Evolutionary conservation across 2,888 invertebrate species (phyloP).

Genomic region (Zygogramma bicolorata): DNA sequence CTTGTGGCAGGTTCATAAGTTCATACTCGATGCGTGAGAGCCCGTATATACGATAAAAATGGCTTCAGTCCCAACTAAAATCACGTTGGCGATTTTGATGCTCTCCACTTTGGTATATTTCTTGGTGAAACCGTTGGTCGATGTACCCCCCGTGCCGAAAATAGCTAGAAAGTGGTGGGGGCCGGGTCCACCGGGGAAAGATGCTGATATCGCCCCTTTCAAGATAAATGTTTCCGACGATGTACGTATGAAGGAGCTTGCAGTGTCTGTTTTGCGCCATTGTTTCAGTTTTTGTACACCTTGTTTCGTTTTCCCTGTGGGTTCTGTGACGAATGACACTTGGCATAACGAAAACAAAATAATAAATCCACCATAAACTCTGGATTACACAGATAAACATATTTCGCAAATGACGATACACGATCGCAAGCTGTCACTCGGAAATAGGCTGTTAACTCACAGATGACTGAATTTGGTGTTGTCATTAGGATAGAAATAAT

Average conservation of each 20-base stretch:
- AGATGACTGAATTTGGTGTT: too few relatives aligned
- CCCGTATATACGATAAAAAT: background rate
- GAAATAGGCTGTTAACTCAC: too few relatives aligned
- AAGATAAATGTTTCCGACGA: constrained; percentile 72
- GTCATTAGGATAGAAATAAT: too few relatives aligned
- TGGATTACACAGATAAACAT: too few relatives aligned
- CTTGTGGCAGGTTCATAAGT: too few relatives aligned
- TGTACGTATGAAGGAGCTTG: constrained; percentile 65
- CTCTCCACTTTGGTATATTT: constrained; percentile 6
- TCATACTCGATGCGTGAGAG: background rate
- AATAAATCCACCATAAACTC: too few relatives aligned
- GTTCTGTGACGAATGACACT: too few relatives aligned
- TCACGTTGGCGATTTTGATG: background rate
- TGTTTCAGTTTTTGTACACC: too few relatives aligned
- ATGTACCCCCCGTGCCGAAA: constrained; percentile 52
- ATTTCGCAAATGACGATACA: too few relatives aligned
- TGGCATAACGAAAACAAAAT: too few relatives aligned
- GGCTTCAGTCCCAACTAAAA: background rate
- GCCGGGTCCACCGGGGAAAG: constrained; percentile 65
- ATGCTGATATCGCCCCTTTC: constrained; percentile 72
- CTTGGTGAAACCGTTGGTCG: constrained; percentile 22
- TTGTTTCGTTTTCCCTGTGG: too few relatives aligned
- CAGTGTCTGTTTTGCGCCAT: background rate
- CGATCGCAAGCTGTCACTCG: too few relatives aligned
- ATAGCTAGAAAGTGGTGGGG: constrained; percentile 73